These are phyloP conservation scores for Nasonia giraulti DNA, from an alignment of 1,140 invertebrate species.

Conservation along the genomic window DNA sequence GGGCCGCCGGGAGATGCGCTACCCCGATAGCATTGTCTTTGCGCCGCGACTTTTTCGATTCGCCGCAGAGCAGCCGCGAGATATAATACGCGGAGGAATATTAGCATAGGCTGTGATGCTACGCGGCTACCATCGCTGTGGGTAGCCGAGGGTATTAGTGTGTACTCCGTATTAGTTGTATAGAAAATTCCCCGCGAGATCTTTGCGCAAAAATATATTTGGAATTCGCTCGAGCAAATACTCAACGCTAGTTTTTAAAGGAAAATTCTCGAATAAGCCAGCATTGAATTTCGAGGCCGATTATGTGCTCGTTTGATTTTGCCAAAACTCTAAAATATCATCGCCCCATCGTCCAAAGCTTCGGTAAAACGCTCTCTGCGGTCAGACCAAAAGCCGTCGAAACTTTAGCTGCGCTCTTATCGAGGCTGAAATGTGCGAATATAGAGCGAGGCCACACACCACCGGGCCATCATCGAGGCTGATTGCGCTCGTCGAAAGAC, in stretches of 20 bases:
- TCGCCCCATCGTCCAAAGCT: background rate
- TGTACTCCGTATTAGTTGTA: background rate
- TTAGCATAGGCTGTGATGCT: constrained; percentile 8
- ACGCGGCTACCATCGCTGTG: background rate
- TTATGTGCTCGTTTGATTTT: too few relatives aligned
- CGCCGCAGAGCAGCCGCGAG: background rate
- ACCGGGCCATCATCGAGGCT: background rate
- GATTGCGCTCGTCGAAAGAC: background rate
- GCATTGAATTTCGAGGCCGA: too few relatives aligned
- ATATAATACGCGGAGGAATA: background rate
- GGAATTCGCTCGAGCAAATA: too few relatives aligned
- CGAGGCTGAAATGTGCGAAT: background rate
- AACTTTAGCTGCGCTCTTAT: background rate
- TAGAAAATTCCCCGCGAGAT: too few relatives aligned
- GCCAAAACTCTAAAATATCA: too few relatives aligned
- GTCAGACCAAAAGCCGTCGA: background rate
- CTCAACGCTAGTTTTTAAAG: too few relatives aligned
- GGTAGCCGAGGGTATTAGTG: background rate
- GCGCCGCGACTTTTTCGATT: constrained; percentile 10
- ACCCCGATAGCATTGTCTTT: constrained; percentile 40
- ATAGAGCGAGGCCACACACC: background rate
- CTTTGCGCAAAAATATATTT: too few relatives aligned
- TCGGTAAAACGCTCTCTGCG: background rate
- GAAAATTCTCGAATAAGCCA: too few relatives aligned
- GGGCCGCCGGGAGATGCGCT: background rate